phyloP scores from a whole-genome alignment of 2,113 vertebrate species.

The Brienomyrus brachyistius region DNA sequence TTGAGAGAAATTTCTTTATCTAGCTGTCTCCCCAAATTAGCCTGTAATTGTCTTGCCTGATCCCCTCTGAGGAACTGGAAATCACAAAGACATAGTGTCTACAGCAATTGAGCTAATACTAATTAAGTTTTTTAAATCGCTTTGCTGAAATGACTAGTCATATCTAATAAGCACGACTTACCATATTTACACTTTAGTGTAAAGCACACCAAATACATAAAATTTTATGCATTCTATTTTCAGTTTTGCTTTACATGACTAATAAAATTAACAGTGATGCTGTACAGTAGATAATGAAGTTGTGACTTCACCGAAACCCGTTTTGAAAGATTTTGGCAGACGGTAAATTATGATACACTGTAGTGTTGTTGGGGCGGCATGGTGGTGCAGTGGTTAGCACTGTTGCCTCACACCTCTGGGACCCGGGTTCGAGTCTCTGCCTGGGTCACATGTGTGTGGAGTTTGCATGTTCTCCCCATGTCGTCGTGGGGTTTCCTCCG shows the following conservation, averaged over 20 bases:
- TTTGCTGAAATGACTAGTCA: slow-evolving; percentile 3
- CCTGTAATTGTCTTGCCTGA: not conserved
- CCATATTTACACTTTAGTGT: not conserved
- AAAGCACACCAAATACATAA: not conserved
- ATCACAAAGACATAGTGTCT: not conserved
- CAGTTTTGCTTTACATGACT: not conserved
- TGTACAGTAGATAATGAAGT: not conserved
- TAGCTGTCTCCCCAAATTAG: not conserved
- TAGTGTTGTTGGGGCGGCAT: not conserved
- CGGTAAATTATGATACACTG: not conserved
- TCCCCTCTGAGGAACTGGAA: not conserved
- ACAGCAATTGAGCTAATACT: slow-evolving; percentile 8
- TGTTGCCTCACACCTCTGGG: too few species aligned
- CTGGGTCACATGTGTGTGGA: too few species aligned
- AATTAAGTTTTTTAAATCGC: slow-evolving; percentile 14
- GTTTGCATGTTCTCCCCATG: too few species aligned
- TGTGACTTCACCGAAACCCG: not conserved
- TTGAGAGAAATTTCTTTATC: not conserved
- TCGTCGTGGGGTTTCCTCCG: too few species aligned
- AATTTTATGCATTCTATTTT: not conserved
- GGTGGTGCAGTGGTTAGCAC: too few species aligned
- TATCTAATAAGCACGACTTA: not conserved
- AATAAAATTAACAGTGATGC: not conserved
- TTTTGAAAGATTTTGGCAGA: not conserved
- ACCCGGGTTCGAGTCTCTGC: too few species aligned